These are phyloP conservation scores for Alosa alosa DNA, from an alignment of 2,113 vertebrate genomes.

Conservation along the genomic window DNA sequence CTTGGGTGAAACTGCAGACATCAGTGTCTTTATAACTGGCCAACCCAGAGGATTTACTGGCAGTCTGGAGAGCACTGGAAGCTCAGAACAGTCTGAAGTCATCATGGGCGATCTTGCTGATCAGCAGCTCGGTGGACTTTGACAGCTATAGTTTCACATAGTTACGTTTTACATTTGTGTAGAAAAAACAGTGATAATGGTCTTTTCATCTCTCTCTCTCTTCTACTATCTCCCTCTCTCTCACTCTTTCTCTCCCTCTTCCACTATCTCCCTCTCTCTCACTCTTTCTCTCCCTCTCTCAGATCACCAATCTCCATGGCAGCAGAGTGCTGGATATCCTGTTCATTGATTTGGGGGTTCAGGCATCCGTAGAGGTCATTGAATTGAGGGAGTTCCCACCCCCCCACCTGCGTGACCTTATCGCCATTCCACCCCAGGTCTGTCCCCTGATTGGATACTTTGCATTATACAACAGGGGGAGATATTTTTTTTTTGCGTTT, in stretches of 20 bases:
- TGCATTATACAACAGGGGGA: not conserved
- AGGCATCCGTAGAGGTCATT: conserved; percentile 86
- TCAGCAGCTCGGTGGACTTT: too few species aligned
- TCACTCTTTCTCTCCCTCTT: not conserved
- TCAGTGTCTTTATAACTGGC: too few species aligned
- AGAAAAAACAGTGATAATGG: too few species aligned
- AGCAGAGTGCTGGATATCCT: conserved; percentile 87
- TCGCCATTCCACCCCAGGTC: conserved; percentile 89
- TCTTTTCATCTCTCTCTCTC: not conserved
- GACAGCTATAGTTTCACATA: too few species aligned
- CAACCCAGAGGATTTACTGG: too few species aligned
- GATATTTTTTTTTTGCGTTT: too few species aligned
- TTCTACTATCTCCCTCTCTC: not conserved
- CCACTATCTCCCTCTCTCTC: not conserved
- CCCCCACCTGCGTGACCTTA: conserved; percentile 79
- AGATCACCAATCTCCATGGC: conserved; percentile 93
- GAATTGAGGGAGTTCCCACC: conserved; percentile 90
- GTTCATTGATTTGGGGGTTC: conserved; percentile 84
- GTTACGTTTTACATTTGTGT: too few species aligned
- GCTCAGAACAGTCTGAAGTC: too few species aligned
- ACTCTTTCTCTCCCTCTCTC: not conserved
- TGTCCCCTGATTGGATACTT: not conserved
- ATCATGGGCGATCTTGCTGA: too few species aligned
- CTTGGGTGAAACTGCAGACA: too few species aligned
- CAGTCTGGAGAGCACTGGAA: too few species aligned